Evolutionary conservation across 1,140 invertebrate species (phyloP), one percentile per base, ranked within the genome.

Genomic region (Manduca sexta): DNA sequence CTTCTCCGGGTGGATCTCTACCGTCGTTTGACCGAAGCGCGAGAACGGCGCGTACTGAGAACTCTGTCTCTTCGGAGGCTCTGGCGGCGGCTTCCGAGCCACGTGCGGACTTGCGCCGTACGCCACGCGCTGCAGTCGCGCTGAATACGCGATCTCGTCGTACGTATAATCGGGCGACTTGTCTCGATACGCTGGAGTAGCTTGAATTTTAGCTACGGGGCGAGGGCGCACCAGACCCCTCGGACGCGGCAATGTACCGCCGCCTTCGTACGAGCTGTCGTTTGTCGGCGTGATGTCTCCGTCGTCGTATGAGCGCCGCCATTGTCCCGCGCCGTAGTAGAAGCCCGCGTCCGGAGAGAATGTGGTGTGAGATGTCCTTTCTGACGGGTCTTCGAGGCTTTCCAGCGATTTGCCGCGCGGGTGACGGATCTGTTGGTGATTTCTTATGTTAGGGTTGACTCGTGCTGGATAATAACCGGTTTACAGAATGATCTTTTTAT

Each of bases 221-320:
- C 93, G 85, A 2, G 93, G 93, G 65, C 95, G 91, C 10, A 94
- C 93, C 3, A 94, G 86, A 8, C 91, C 92, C 65, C 94, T 89
- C 2, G 95, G 96, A 52, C 95, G 90, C 0, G 96, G 94, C 51
- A 95, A 84, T 2, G 93, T 97, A 17, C 95, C 94, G 4, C 94
- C 94, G 13, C 93, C 92, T 69, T 91, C 88, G 48, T 93, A 90
- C 0, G 87, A 87, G 13, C 86, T 88, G 82, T 96, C 94, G 70
- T 95, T 95, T 44, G 94, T 96, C 1, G 94, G 94, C 15, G 94
- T 95, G 37, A 95, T 91, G 76, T 96, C 94, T 13, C 94, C 94
- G 70, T 96, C 94, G 70, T 96, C 95, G 72, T 94, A 96, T 42
- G 93, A 94, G 47, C 94, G 89, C 53, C 95, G 88, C 93, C 94